phyloP scores from a whole-genome alignment of 2,797 vertebrate genomes.

The Monodelphis domestica region DNA sequence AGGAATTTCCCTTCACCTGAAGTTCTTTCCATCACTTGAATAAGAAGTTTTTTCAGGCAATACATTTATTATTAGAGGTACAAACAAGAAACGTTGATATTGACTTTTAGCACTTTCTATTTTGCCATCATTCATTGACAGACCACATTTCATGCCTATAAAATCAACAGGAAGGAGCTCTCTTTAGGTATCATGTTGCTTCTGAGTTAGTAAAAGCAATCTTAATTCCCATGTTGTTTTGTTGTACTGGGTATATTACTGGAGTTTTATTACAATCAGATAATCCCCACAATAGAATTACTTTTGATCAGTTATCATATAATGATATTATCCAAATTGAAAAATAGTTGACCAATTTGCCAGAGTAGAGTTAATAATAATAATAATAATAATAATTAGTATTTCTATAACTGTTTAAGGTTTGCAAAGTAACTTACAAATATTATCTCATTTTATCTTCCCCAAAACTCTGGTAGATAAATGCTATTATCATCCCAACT shows the following conservation, averaged over 20 bases:
- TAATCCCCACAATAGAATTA: neutral
- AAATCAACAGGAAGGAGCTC: neutral
- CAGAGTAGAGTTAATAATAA: neutral
- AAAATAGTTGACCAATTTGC: neutral
- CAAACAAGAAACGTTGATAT: neutral
- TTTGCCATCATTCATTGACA: neutral
- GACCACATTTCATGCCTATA: neutral
- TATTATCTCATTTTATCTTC: neutral
- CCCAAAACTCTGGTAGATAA: neutral
- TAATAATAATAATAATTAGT: neutral
- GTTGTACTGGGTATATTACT: neutral
- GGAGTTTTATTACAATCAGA: neutral
- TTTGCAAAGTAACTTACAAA: neutral
- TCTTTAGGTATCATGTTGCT: neutral
- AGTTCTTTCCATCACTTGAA: neutral
- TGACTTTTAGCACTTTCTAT: neutral
- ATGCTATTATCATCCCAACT: neutral
- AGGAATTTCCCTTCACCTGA: neutral
- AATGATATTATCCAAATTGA: neutral
- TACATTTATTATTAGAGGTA: neutral
- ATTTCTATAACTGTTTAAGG: neutral
- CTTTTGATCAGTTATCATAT: neutral
- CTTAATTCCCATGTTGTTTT: neutral
- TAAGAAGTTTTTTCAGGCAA: neutral
- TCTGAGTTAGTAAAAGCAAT: neutral